Percentiles rank a stretch among this genome's conserved stretches.
Conservation (phyloP, 2,797 vertebrate genomes). For the Hapalemur alaotrensis region DNA sequence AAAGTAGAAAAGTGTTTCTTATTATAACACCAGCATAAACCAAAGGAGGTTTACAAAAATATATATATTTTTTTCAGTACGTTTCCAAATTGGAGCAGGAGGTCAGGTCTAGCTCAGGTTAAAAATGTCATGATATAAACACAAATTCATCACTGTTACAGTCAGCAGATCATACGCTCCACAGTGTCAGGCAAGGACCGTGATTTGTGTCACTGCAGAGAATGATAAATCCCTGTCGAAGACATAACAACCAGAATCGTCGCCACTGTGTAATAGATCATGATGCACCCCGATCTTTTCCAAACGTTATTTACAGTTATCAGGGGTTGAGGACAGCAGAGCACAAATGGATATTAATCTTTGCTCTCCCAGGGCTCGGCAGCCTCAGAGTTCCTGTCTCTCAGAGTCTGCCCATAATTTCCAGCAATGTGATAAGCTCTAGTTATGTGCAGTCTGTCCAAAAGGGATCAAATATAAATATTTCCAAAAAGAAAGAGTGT, state of each 20-base stretch:
- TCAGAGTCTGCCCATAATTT: conserved; percentile 57
- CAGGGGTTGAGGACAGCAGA: conserved; percentile 78
- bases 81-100: conserved; percentile 77
- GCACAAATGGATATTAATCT: conserved; percentile 83
- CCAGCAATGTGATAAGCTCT: conserved; percentile 76
- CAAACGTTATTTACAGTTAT: conserved; percentile 85
- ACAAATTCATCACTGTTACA: conserved; percentile 80
- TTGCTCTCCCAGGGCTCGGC: conserved; percentile 65
- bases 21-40: neutral
- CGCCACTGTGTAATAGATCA: conserved; percentile 83
- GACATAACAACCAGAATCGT: conserved; percentile 83
- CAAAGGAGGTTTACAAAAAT: neutral
- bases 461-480: conserved; percentile 74
- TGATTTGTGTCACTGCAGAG: conserved; percentile 85
- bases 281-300: conserved; percentile 83
- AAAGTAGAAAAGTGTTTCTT: neutral
- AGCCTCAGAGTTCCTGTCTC: conserved; percentile 52
- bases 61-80: neutral
- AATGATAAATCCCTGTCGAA: conserved; percentile 85
- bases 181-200: conserved; percentile 79
- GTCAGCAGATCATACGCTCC: conserved; percentile 80
- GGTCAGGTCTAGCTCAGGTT: conserved; percentile 78
- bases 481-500: conserved; percentile 71
- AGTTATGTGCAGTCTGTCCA: conserved; percentile 67
- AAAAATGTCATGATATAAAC: conserved; percentile 81